phyloP scores from a whole-genome alignment of 2,113 vertebrate genomes.

The Sarotherodon lohbergeri region DNA sequence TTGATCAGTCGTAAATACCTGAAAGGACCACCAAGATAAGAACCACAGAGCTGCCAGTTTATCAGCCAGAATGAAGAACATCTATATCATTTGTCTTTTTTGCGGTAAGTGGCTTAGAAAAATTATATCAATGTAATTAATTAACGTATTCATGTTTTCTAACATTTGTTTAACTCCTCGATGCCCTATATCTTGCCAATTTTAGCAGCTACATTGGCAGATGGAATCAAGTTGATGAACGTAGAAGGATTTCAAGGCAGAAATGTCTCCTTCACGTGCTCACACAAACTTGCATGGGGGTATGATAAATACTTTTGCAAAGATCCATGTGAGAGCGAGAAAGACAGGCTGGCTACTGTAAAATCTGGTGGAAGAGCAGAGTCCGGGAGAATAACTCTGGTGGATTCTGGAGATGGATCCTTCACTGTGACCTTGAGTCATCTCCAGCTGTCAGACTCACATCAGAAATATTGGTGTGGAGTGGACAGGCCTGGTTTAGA shows the following conservation, averaged over 20 bases:
- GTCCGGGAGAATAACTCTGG: not conserved
- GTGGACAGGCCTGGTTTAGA: not conserved
- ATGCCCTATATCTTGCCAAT: not conserved
- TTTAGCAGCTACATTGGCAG: not conserved
- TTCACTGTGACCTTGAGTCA: slow-evolving; percentile 35
- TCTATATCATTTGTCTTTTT: slow-evolving; percentile 17
- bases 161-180: accelerated
- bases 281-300: not conserved
- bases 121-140: not conserved
- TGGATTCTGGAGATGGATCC: not conserved
- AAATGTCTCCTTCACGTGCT: slow-evolving; percentile 24
- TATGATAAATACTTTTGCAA: slow-evolving; percentile 48
- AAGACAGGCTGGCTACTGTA: slow-evolving; percentile 9
- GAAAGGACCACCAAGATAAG: not conserved
- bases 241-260: slow-evolving; percentile 1
- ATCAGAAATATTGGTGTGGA: slow-evolving; percentile 28
- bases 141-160: not conserved
- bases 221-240: not conserved
- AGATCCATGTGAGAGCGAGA: not conserved
- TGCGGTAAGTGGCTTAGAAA: slow-evolving; percentile 4
- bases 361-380: not conserved
- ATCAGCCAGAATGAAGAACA: slow-evolving; percentile 11
- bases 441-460: slow-evolving; percentile 32
- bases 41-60: not conserved
- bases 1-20: not conserved